Evolutionary conservation across 2,113 vertebrate genomes (phyloP).

Genomic region (Rhodinocichla rosea): DNA sequence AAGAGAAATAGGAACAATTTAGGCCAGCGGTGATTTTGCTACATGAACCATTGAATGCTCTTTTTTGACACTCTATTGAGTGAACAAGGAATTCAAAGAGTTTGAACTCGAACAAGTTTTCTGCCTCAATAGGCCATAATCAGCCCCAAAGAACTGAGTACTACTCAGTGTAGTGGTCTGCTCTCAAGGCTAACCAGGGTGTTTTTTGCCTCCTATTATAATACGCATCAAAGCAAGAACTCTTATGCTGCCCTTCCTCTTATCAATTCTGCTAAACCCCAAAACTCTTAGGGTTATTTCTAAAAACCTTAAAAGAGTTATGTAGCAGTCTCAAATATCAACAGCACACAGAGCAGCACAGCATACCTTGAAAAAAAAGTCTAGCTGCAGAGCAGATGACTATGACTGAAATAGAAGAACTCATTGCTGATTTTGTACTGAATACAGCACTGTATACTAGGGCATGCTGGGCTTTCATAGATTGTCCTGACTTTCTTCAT

Average conservation of each 20-base stretch:
- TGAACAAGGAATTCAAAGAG: constrained; percentile 98
- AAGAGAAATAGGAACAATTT: constrained; percentile 86
- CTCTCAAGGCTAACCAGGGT: constrained; percentile 92
- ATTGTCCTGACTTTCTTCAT: not conserved
- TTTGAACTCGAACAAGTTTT: constrained; percentile 99
- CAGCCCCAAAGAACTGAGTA: constrained; percentile 93
- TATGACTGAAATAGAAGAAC: not conserved
- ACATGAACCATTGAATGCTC: constrained; percentile 97
- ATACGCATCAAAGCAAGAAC: constrained; percentile 81
- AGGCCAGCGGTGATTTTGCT: constrained; percentile 85
- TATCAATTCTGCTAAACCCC: constrained; percentile 71
- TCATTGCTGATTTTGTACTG: not conserved
- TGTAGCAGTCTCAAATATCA: constrained; percentile 57
- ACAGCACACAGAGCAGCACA: not conserved
- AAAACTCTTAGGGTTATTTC: constrained; percentile 67
- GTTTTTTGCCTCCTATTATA: constrained; percentile 92
- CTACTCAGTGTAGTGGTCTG: constrained; percentile 88
- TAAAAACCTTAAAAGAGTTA: constrained; percentile 61
- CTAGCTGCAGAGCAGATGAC: not conserved
- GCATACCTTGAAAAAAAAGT: not conserved
- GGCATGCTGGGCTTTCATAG: constrained; percentile 14
- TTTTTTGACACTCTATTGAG: constrained; percentile 97
- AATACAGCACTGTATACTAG: constrained; percentile 26
- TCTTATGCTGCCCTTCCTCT: constrained; percentile 76
- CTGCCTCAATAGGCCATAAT: constrained; percentile 99